phyloP scores from a whole-genome alignment of 2,888 invertebrate genomes.

The Idaea dimidiata region DNA sequence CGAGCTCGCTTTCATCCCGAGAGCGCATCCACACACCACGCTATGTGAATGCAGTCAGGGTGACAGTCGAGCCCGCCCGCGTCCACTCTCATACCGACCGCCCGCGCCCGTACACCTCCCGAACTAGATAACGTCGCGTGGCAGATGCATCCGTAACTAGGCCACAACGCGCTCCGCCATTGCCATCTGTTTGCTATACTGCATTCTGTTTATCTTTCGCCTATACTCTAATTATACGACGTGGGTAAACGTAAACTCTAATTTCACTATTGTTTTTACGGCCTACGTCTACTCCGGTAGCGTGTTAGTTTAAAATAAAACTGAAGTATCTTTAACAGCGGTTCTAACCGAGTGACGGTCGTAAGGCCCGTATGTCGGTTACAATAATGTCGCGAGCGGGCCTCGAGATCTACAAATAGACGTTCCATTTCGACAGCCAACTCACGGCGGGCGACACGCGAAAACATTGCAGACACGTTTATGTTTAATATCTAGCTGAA shows the following conservation, averaged over 20 bases:
- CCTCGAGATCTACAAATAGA: constrained; percentile 77
- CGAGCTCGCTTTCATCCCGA: constrained; percentile 64
- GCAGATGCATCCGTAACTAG: constrained; percentile 70
- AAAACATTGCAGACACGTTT: constrained; percentile 68
- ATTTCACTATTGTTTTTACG: constrained; percentile 16
- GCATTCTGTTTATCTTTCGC: constrained; percentile 37
- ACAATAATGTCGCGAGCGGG: constrained; percentile 75
- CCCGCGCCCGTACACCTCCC: constrained; percentile 30
- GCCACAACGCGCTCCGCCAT: constrained; percentile 64
- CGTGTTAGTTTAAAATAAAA: constrained; percentile 36
- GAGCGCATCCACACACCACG: constrained; percentile 51
- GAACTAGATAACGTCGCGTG: constrained; percentile 54
- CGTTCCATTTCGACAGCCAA: constrained; percentile 74
- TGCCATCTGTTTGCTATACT: constrained; percentile 58
- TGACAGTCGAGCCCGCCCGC: background rate
- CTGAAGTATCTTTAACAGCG: constrained; percentile 37
- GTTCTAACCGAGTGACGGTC: constrained; percentile 46
- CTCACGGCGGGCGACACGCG: constrained; percentile 68
- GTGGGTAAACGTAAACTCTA: constrained; percentile 9
- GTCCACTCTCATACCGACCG: constrained; percentile 23
- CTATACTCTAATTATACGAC: constrained; percentile 19
- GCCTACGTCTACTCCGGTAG: constrained; percentile 20
- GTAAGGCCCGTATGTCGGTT: constrained; percentile 65
- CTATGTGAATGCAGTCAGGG: constrained; percentile 22
- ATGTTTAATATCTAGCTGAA: constrained; percentile 55